phyloP scores from a whole-genome alignment of 2,113 vertebrate species.

The Eptesicus fuscus region DNA sequence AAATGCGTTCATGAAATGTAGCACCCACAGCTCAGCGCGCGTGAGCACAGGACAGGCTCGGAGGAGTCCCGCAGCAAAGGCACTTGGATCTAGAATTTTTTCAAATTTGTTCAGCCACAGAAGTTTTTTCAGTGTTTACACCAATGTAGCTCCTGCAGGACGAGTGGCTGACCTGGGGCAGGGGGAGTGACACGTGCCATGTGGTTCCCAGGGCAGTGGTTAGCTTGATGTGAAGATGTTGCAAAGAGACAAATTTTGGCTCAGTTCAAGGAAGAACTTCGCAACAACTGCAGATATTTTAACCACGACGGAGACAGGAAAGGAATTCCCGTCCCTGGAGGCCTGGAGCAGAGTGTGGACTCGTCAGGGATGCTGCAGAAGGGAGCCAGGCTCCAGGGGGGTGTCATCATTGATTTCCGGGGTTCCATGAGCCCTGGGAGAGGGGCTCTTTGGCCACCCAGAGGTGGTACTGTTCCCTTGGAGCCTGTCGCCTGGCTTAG shows the following conservation, averaged over 20 bases:
- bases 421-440: background rate
- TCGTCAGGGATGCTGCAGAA: background rate
- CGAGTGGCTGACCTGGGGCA: background rate
- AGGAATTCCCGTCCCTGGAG: background rate
- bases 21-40: rapidly evolving
- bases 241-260: background rate
- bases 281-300: background rate
- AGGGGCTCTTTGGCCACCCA: background rate
- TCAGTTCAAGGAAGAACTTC: background rate
- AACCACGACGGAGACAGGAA: background rate
- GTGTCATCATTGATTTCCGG: background rate
- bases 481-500: background rate
- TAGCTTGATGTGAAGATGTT: background rate
- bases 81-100: background rate
- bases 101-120: background rate
- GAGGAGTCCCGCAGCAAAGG: background rate
- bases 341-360: background rate
- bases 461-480: background rate
- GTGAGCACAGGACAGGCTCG: background rate
- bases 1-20: background rate
- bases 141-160: background rate
- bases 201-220: background rate
- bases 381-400: background rate
- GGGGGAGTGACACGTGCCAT: background rate
- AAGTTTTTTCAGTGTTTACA: background rate